A percentile compares a stretch with the other conserved stretches of the same genome.
These are phyloP conservation scores for Nesogale talazaci DNA, from an alignment of 2,113 vertebrate genomes.

Conservation along the genomic window DNA sequence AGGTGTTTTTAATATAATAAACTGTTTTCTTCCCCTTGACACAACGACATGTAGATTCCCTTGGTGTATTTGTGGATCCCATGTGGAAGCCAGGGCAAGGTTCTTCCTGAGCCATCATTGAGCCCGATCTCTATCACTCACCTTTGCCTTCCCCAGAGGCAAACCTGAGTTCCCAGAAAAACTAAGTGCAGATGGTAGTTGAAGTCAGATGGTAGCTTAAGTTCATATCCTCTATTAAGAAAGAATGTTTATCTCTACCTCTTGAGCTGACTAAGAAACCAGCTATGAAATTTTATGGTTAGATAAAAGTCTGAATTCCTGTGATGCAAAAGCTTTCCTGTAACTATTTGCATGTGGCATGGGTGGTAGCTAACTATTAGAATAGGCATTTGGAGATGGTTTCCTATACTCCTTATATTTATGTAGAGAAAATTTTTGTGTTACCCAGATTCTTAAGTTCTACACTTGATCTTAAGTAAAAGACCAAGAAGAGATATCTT, in stretches of 20 bases:
- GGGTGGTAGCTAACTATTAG: slow-evolving; percentile 46
- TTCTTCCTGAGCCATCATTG: slow-evolving; percentile 27
- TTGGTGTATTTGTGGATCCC: background rate
- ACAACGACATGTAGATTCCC: background rate
- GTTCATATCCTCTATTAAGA: slow-evolving; percentile 21
- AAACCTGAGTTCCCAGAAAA: background rate
- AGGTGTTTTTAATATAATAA: background rate
- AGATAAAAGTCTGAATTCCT: slow-evolving; percentile 60
- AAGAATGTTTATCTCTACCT: slow-evolving; percentile 32
- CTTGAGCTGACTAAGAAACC: slow-evolving; percentile 16
- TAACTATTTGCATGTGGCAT: background rate
- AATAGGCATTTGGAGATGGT: background rate
- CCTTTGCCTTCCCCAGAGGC: background rate
- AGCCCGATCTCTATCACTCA: background rate
- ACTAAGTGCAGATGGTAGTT: background rate
- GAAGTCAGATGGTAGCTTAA: background rate
- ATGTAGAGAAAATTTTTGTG: background rate
- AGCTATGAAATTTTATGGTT: slow-evolving; percentile 47
- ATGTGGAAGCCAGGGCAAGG: background rate
- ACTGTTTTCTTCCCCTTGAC: background rate
- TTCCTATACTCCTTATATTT: slow-evolving; percentile 5
- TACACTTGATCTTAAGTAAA: too few relatives aligned
- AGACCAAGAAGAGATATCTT: too few relatives aligned
- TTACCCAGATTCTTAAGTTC: background rate
- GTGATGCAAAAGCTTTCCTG: background rate